A percentile compares a stretch with the other conserved stretches of the same genome.
Conservation (phyloP, 2,888 invertebrate species). For the Synanthedon andrenaeformis region DNA sequence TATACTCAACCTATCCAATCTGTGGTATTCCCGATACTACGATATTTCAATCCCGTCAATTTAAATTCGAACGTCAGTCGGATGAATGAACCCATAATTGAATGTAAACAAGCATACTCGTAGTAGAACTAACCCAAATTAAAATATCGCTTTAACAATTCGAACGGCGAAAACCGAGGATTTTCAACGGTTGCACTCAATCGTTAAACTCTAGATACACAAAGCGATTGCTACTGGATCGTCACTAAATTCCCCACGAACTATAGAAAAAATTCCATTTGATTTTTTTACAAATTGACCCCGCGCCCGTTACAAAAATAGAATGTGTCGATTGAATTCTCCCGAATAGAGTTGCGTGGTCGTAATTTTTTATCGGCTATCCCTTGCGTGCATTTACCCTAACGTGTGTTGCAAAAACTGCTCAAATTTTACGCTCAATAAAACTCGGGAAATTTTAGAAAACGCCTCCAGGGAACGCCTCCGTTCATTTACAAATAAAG, state of each 20-base stretch:
- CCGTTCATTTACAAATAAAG: no score
- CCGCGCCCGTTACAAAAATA: constrained; percentile 26
- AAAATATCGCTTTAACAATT: no score
- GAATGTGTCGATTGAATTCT: constrained; percentile 40
- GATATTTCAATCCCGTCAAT: no score
- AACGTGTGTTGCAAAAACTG: constrained; percentile 1
- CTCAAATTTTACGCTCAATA: constrained; percentile 9
- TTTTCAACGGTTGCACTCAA: neutral
- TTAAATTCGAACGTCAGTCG: no score
- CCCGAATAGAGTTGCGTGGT: constrained; percentile 23
- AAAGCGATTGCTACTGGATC: neutral
- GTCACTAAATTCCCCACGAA: neutral
- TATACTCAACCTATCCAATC: no score
- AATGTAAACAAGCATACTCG: no score
- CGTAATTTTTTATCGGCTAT: constrained; percentile 43
- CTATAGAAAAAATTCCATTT: constrained; percentile 20
- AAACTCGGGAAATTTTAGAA: constrained; percentile 3
- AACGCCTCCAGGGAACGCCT: neutral
- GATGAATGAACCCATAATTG: no score
- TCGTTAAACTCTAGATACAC: neutral
- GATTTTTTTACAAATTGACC: constrained; percentile 34
- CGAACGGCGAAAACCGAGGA: no score
- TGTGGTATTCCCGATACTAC: no score
- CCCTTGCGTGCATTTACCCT: constrained; percentile 30
- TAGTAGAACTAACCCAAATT: no score